These are phyloP conservation scores for Apomyelois bistriatella DNA, from an alignment of 2,888 invertebrate species.

Conservation along the genomic window DNA sequence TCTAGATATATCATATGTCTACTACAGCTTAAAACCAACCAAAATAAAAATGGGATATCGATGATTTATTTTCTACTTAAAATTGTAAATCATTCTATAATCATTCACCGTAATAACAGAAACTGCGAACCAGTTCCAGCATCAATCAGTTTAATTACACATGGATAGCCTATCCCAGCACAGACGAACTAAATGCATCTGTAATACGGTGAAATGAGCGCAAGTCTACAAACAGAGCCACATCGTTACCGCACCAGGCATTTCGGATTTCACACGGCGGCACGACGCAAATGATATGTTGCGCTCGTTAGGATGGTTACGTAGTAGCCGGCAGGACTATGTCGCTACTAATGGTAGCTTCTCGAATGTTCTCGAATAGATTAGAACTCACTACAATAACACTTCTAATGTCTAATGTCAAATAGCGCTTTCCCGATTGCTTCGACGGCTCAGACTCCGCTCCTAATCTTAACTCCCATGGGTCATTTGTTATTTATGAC, in stretches of 20 bases:
- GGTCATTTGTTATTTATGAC: too few relatives aligned
- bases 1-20: too few relatives aligned
- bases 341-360: background rate
- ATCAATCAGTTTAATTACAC: constrained; percentile 4
- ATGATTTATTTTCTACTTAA: too few relatives aligned
- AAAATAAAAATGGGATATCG: too few relatives aligned
- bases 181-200: constrained; percentile 13
- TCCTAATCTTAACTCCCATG: too few relatives aligned
- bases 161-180: background rate
- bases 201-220: constrained; percentile 1
- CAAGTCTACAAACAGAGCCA: constrained; percentile 34
- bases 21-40: too few relatives aligned
- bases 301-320: constrained; percentile 35
- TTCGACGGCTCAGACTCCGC: too few relatives aligned
- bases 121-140: background rate
- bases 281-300: constrained; percentile 43
- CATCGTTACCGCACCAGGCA: constrained; percentile 31
- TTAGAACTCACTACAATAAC: too few relatives aligned
- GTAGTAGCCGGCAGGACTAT: background rate
- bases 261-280: constrained; percentile 37
- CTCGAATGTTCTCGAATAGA: background rate
- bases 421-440: too few relatives aligned
- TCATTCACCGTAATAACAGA: background rate
- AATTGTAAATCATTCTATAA: too few relatives aligned
- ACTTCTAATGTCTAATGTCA: too few relatives aligned